Evolutionary conservation across 2,113 vertebrate genomes (phyloP).

Genomic region (Sus scrofa): DNA sequence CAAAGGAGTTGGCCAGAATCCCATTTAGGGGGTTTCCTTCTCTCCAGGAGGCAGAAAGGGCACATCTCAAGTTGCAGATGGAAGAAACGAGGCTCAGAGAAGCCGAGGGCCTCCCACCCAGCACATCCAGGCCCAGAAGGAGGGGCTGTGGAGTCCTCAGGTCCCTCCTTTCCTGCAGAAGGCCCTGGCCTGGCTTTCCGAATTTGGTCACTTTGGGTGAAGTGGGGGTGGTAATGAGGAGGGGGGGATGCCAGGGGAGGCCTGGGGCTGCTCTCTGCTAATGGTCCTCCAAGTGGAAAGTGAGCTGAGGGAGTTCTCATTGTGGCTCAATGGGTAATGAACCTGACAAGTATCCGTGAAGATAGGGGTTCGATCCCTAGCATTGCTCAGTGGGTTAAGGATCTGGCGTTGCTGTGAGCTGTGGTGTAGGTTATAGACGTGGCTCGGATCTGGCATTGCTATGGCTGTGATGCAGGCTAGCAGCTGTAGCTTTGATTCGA

Average conservation of each 20-base stretch:
- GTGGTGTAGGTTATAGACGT: no score
- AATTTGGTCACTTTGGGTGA: not conserved
- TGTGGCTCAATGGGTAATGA: no score
- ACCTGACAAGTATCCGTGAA: no score
- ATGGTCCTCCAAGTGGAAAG: not conserved
- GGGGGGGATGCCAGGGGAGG: not conserved
- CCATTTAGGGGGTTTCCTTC: no score
- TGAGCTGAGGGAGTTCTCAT: not conserved
- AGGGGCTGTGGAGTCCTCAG: not conserved
- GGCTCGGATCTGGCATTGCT: no score
- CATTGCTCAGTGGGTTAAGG: no score
- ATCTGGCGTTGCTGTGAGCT: no score
- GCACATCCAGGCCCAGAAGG: not conserved
- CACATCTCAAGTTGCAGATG: not conserved
- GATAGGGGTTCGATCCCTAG: no score
- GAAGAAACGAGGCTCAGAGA: not conserved
- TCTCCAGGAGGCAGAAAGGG: not conserved
- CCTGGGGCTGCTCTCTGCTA: not conserved
- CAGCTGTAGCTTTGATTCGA: no score
- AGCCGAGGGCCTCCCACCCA: not conserved
- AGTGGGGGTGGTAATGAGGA: not conserved
- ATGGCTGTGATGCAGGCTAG: no score
- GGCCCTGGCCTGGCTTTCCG: not conserved
- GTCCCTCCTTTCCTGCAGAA: not conserved
- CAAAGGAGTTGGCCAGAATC: not conserved